phyloP scores from a whole-genome alignment of 2,797 vertebrate genomes.

The Echiichthys vipera region DNA sequence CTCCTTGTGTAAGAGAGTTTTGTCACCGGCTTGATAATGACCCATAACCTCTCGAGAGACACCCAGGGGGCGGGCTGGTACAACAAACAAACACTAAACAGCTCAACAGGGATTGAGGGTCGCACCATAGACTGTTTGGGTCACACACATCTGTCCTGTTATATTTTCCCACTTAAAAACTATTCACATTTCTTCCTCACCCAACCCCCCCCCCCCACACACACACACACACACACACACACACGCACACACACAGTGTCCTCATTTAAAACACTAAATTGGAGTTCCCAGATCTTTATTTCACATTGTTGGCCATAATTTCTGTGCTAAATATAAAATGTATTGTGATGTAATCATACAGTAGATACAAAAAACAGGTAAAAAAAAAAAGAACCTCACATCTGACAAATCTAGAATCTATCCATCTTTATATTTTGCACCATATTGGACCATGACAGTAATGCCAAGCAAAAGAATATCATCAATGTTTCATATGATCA shows the following conservation, averaged over 20 bases:
- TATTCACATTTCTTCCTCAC: constrained; percentile 49
- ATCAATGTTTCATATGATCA: background rate
- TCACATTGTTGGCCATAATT: background rate
- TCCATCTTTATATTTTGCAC: background rate
- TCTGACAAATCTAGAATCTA: background rate
- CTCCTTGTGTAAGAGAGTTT: constrained; percentile 53
- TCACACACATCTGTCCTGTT: constrained; percentile 59
- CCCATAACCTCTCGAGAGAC: constrained; percentile 68
- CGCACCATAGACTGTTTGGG: too few species aligned
- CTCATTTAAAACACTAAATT: background rate
- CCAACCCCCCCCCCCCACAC: background rate
- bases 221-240: background rate
- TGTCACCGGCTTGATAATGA: constrained; percentile 80
- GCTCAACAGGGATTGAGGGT: constrained; percentile 58
- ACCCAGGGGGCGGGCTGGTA: constrained; percentile 54
- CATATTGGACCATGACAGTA: background rate
- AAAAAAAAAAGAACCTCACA: background rate
- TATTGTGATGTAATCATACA: background rate
- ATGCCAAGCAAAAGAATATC: background rate
- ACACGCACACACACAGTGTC: background rate
- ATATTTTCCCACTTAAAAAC: constrained; percentile 66
- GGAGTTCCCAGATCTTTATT: background rate
- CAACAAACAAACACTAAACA: constrained; percentile 82
- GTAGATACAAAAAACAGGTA: background rate
- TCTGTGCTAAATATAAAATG: background rate